Evolutionary conservation across 37 sponge, comb jelly and placozoan species (phyloP).

Genomic region (Agelas oroides): DNA sequence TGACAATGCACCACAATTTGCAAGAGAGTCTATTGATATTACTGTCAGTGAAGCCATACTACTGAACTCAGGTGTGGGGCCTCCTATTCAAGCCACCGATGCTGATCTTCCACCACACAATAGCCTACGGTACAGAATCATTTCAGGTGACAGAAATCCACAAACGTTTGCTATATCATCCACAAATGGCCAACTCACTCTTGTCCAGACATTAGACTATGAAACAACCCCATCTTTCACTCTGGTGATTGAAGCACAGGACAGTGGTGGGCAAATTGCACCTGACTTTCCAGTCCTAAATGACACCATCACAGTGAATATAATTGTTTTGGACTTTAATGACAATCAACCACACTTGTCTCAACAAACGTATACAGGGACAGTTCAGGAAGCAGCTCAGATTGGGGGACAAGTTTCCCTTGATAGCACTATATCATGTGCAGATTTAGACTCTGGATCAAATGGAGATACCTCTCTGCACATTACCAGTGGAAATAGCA

Average conservation of each 20-base stretch:
- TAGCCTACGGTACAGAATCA: constrained; percentile 38
- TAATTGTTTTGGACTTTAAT: constrained; percentile 43
- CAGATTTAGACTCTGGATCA: constrained; percentile 55
- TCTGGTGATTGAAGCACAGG: constrained; percentile 36
- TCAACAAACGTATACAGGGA: constrained; percentile 21
- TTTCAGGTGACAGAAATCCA: constrained; percentile 9
- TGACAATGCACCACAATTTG: constrained; percentile 68
- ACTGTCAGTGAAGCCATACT: constrained; percentile 17
- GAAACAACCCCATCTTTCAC: constrained; percentile 30
- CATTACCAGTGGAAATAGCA: constrained; percentile 1
- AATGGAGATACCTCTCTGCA: constrained; percentile 45
- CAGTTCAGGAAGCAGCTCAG: constrained; percentile 18
- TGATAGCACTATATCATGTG: constrained; percentile 28
- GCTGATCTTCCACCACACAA: constrained; percentile 63
- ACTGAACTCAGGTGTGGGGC: background rate
- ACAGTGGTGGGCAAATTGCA: constrained; percentile 33
- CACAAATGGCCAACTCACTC: constrained; percentile 44
- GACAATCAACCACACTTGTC: constrained; percentile 51
- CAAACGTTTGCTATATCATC: constrained; percentile 36
- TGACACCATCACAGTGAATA: constrained; percentile 24
- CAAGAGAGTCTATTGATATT: constrained; percentile 12
- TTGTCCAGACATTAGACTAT: constrained; percentile 53
- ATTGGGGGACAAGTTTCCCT: constrained; percentile 17
- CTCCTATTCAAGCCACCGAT: constrained; percentile 45
- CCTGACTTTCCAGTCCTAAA: constrained; percentile 40